Evolutionary conservation across 2,797 vertebrate genomes (phyloP).

Genomic region (Scolopax rusticola): DNA sequence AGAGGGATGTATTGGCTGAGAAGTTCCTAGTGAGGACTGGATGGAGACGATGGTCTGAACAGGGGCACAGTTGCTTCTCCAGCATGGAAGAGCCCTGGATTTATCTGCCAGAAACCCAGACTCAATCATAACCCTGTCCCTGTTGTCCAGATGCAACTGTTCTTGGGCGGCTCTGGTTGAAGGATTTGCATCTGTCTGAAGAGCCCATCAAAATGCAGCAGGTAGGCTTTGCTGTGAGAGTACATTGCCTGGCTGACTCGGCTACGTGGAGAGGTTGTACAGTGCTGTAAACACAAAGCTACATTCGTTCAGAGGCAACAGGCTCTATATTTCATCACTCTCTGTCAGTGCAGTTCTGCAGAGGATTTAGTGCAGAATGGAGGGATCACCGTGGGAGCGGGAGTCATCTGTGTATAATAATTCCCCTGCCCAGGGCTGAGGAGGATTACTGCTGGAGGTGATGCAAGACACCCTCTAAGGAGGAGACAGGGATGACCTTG

Average conservation of each 20-base stretch:
- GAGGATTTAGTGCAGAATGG: neutral
- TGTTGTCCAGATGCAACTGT: neutral
- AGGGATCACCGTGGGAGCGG: neutral
- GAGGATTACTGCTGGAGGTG: neutral
- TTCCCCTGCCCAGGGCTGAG: neutral
- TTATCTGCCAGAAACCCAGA: neutral
- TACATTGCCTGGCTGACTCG: fast-evolving
- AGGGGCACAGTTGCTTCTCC: neutral
- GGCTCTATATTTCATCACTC: neutral
- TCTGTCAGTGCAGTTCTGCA: neutral
- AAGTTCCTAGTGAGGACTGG: neutral
- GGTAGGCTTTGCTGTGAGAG: neutral
- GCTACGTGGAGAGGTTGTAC: neutral
- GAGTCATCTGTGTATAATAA: neutral
- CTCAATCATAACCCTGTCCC: neutral
- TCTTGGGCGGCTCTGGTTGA: neutral
- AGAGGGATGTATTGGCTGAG: neutral
- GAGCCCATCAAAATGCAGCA: neutral
- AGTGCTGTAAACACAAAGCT: neutral
- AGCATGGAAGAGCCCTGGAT: neutral
- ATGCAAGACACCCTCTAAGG: neutral
- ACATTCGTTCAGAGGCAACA: neutral
- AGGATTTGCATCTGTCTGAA: neutral
- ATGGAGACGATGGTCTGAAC: neutral
- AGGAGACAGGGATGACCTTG: neutral